Conservation (phyloP, 2,113 vertebrate species). For the Ammodytes marinus region DNA sequence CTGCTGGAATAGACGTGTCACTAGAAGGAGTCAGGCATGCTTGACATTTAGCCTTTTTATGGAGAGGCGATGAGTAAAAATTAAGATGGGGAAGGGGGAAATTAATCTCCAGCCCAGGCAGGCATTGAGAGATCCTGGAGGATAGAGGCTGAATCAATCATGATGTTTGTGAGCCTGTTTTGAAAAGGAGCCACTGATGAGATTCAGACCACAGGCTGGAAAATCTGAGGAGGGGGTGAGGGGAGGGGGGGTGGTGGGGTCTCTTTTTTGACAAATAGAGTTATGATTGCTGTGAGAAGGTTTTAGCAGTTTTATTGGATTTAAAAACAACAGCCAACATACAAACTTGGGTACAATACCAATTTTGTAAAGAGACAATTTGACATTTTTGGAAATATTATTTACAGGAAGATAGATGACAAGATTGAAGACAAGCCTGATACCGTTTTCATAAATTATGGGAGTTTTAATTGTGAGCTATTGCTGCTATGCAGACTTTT, state of each 20-base stretch:
- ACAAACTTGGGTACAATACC: not conserved
- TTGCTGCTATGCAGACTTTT: not conserved
- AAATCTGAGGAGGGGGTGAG: conserved; percentile 50
- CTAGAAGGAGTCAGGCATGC: conserved; percentile 95
- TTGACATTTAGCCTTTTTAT: conserved; percentile 99
- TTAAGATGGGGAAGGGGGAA: conserved; percentile 96
- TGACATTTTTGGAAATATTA: not conserved
- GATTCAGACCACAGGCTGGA: conserved; percentile 90
- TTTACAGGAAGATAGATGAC: not conserved
- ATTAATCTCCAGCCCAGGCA: conserved; percentile 95
- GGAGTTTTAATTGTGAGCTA: no score
- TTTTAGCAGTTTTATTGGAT: conserved; percentile 15
- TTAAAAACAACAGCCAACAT: conserved; percentile 37
- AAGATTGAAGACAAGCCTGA: not conserved
- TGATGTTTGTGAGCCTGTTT: conserved; percentile 91
- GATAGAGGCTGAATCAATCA: conserved; percentile 92
- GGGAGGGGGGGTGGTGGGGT: conserved; percentile 23
- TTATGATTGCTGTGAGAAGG: conserved; percentile 52
- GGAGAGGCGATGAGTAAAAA: conserved; percentile 97
- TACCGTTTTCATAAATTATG: not conserved
- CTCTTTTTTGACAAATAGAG: conserved; percentile 53
- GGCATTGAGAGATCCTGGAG: conserved; percentile 90
- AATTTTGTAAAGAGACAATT: not conserved
- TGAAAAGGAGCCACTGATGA: conserved; percentile 94
- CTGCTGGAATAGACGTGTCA: conserved; percentile 99